Evolutionary conservation across 2,888 invertebrate species (phyloP), one percentile per base, ranked within the genome.

Genomic region (Norana najaformis): DNA sequence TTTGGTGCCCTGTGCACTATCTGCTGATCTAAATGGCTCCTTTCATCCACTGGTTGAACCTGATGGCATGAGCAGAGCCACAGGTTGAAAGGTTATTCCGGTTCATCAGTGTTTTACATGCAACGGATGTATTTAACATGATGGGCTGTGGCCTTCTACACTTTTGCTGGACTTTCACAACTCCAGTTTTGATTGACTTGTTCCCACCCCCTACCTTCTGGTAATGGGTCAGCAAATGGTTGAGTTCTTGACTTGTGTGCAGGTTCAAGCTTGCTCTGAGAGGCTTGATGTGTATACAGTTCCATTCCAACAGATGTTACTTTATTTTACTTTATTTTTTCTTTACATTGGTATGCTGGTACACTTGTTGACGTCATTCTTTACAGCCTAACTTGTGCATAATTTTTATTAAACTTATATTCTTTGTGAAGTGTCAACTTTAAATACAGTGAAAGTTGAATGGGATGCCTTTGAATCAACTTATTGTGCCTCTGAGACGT

Each of bases 171-270:
- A 0, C 69, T 69, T 69, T n/a, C 69, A n/a, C n/a, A 69, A 69
- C 69, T 47, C 23, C 69, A 13, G 30, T 69, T 69, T 69, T 69
- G 69, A n/a, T 69, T 69, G n/a, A 69, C 69, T 69, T 69, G 69
- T 69, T 69, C 69, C 69, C 30, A n/a, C n/a, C n/a, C n/a, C n/a
- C n/a, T n/a, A n/a, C n/a, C n/a, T n/a, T n/a, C n/a, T n/a, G n/a
- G n/a, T n/a, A n/a, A n/a, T n/a, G n/a, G n/a, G n/a, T n/a, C n/a
- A n/a, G 69, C 30, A 8, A 69, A n/a, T 69, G 69, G n/a, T 69
- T 69, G 69, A n/a, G n/a, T n/a, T 30, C 69, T 69, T n/a, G n/a
- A n/a, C 69, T 69, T n/a, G n/a, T 69, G n/a, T 69, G 69, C 69
- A 69, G 30, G n/a, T 69, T 30, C 69, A 69, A n/a, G 30, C 69